These are phyloP conservation scores for Orthosia gracilis DNA, from an alignment of 2,888 invertebrate species.

Conservation along the genomic window DNA sequence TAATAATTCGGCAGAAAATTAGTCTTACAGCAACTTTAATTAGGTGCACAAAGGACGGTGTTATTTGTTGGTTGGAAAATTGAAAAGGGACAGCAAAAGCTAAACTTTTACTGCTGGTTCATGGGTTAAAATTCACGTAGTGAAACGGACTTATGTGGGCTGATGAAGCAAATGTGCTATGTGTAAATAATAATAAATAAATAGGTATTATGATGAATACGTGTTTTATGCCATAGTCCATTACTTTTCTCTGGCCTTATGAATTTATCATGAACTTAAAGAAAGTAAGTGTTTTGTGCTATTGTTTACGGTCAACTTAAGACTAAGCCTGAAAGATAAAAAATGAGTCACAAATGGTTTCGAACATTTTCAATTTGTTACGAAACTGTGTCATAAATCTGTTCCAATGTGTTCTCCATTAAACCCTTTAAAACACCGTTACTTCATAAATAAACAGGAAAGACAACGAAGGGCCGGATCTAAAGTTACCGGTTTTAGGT, in stretches of 20 bases:
- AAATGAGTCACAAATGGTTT: not conserved
- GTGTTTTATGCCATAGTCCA: not conserved
- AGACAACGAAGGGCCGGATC: conserved; percentile 26
- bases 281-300: not conserved
- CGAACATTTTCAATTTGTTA: too few relatives aligned
- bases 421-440: not conserved
- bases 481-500: conserved; percentile 26
- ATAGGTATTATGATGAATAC: not conserved
- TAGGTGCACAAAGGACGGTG: conserved; percentile 78
- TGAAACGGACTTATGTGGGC: conserved; percentile 8
- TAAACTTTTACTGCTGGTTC: conserved; percentile 42
- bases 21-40: conserved; percentile 81
- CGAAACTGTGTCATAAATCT: not conserved
- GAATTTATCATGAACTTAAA: not conserved
- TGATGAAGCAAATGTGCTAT: not conserved
- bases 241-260: too few relatives aligned
- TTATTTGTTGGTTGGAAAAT: conserved; percentile 68
- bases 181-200: too few relatives aligned
- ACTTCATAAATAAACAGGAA: conserved; percentile 24
- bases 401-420: not conserved
- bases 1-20: conserved; percentile 84
- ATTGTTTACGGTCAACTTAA: not conserved
- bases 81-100: conserved; percentile 23
- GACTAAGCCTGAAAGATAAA: not conserved
- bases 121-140: conserved; percentile 32